Base-by-base conservation (phyloP, 2,797 vertebrate genomes). In the Distichodus sexfasciatus region DNA sequence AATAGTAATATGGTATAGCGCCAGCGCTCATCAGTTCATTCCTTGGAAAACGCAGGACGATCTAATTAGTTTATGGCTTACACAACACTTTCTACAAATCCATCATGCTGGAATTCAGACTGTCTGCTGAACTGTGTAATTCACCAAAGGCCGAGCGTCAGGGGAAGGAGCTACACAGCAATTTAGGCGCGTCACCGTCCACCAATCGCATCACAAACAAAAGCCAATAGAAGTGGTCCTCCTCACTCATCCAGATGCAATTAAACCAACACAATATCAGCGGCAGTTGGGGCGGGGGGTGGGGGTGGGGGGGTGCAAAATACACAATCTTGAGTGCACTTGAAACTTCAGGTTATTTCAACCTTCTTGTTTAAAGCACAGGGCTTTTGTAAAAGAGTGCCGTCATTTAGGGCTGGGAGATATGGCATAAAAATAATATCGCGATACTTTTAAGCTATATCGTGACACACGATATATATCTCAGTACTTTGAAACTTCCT, bases 211-310 rank as follows among this genome's bases (percentile, higher is more conserved):
- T 5, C 15, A 28, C 44, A 65, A 67, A 51, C 65, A 68, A 65
- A 44, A 51, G 44, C 23, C 21, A 23, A 23, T 35, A 29, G 23
- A 64, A 29, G 35, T 35, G 17, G 6, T 54, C 38, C 17, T 33
- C 21, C 47, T 46, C 4, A 9, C 64, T 47, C 40, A 54, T 57
- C 64, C 62, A 50, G 54, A 35, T 54, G 55, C 48, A 66, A 47
- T 73, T 63, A 62, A 73, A 61, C 14, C 4, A n/a, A 12, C 65
- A 33, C 64, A 55, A 66, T 54, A 28, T 44, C 35, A 66, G 38
- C 62, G 14, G 15, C 14, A 9, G 40, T 1, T 8, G 1, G 28
- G 23, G 15, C 12, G 14, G 19, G 31, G 6, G 31, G 3, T 29
- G 21, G 33, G 19, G 11, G 19, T 36, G 54, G 14, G 23, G 10